These are phyloP conservation scores for Microcebus murinus DNA, from an alignment of 2,113 vertebrate species.

Conservation along the genomic window DNA sequence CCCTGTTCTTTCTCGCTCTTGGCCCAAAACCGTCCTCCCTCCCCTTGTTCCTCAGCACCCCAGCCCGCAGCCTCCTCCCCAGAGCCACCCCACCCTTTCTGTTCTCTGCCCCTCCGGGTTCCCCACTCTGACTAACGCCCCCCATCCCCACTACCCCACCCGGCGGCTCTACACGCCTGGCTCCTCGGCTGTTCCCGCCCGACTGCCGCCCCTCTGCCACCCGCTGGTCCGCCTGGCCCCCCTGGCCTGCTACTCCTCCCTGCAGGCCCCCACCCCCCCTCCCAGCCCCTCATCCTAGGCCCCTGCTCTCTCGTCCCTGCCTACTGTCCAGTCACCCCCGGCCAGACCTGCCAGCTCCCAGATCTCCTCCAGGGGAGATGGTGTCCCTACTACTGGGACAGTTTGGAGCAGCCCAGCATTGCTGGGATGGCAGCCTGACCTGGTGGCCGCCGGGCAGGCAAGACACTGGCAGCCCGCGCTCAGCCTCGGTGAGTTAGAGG, in stretches of 20 bases:
- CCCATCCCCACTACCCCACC: not conserved
- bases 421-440: not conserved
- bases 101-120: not conserved
- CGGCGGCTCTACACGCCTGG: not conserved
- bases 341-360: not conserved
- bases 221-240: accelerated
- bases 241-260: not conserved
- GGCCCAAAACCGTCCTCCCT: not conserved
- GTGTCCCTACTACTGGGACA: not conserved
- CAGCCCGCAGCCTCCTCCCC: too few species aligned
- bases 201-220: not conserved
- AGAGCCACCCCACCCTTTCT: not conserved
- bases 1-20: not conserved
- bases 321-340: not conserved
- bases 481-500: not conserved
- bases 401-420: not conserved
- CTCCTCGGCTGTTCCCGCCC: not conserved
- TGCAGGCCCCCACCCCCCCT: not conserved
- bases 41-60: not conserved
- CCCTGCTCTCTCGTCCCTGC: not conserved
- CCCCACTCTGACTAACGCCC: not conserved
- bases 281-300: not conserved
- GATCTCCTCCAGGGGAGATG: not conserved
- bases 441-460: not conserved
- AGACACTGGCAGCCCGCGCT: not conserved